These are phyloP conservation scores for Tringa solitaria DNA, from an alignment of 2,113 vertebrate species.

Conservation along the genomic window DNA sequence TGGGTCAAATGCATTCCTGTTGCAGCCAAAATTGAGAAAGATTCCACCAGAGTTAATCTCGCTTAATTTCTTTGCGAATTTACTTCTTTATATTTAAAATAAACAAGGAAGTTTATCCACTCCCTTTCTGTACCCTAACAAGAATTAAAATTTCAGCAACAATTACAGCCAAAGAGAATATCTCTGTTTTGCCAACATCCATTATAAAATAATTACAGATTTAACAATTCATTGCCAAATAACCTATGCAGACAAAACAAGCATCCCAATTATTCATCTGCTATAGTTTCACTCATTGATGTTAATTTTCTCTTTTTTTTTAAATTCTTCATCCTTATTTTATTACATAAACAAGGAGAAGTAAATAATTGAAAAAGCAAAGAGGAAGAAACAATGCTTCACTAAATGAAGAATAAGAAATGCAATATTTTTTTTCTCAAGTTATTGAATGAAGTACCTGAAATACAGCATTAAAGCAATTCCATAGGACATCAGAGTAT, in stretches of 20 bases:
- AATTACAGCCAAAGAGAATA: neutral
- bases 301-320: neutral
- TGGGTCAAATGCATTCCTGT: neutral
- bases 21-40: neutral
- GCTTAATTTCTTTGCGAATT: neutral
- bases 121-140: neutral
- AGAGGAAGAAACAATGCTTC: neutral
- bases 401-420: neutral
- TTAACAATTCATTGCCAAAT: neutral
- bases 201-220: neutral
- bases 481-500: conserved; percentile 71
- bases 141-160: neutral
- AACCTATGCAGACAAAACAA: neutral
- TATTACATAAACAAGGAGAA: neutral
- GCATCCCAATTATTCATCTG: neutral
- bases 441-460: conserved; percentile 69
- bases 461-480: conserved; percentile 77
- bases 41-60: neutral
- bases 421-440: neutral
- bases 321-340: neutral
- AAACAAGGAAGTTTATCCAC: neutral
- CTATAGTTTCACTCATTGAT: neutral
- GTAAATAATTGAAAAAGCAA: neutral
- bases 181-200: neutral
- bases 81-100: neutral